Evolutionary conservation across 2,113 vertebrate species (phyloP), one percentile per base, ranked within the genome.

Genomic region (Ophiodon elongatus): DNA sequence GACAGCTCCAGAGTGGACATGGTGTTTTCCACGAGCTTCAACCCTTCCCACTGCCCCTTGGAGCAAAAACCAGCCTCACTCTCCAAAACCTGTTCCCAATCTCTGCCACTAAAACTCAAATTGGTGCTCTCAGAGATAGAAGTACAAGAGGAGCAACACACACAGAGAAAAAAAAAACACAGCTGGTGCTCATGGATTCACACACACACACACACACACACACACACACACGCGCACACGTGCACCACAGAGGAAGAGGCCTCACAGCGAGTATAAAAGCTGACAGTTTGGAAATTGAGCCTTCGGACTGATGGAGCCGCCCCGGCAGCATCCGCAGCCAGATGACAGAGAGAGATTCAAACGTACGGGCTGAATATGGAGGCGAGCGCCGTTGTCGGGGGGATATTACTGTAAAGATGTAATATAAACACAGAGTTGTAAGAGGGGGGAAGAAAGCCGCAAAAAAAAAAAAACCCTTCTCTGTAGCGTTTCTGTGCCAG

Each of bases 251-350:
- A 85, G 73, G 47, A 72, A 80, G 75, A 85, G 65, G 70, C 45
- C 85, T 86, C 64, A 33, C 52, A 60, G 41, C 10, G 69, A 77
- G 76, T 10, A 88, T 86, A 86, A 85, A 81, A 86, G 86, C 88
- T 90, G 91, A 93, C 88, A 90, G 85, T 85, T 85, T 83, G 83
- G 87, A 90, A 91, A 93, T 91, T 86, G 90, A 93, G 90, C 83
- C 77, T 67, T 82, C 15, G 88, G 86, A 82, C 89, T 74, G 91
- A 92, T 87, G 73, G 84, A 73, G 79, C 68, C 73, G 59, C 79
- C 64, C 73, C n/a, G 43, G 83, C 81, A 82, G 85, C 85, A 57
- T 73, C 76, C 73, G 75, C 35, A 71, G 11, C 23, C 81, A 70
- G 64, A 80, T 29, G 82, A 87, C 75, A 78, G 70, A 67, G 1